Conservation (phyloP, 1,140 invertebrate species). For the Latrodectus geometricus region DNA sequence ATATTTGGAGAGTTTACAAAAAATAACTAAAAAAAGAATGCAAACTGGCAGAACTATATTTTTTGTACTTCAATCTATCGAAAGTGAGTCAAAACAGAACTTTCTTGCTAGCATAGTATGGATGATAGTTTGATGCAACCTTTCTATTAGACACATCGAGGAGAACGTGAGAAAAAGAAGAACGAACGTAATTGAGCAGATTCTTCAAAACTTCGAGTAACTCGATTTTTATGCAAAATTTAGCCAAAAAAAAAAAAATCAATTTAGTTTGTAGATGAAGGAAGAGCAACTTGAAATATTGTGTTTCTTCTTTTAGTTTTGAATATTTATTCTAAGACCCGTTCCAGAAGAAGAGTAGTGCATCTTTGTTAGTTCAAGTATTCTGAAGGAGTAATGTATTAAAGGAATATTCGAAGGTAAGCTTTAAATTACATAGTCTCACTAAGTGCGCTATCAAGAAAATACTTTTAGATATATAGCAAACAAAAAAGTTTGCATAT, state of each 20-base stretch:
- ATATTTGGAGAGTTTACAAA: too few relatives aligned
- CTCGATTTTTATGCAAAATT: conserved; percentile 49
- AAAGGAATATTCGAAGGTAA: background rate
- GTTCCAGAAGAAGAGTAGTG: background rate
- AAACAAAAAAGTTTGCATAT: background rate
- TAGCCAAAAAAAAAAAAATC: conserved; percentile 40
- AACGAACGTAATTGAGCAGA: conserved; percentile 7
- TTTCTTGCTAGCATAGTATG: background rate
- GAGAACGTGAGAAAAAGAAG: background rate
- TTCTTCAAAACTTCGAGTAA: conserved; percentile 4
- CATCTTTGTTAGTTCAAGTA: background rate
- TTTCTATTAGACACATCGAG: background rate
- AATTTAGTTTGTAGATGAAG: conserved; percentile 35
- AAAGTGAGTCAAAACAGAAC: background rate
- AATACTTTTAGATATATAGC: background rate
- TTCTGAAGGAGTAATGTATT: background rate
- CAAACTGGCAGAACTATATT: background rate
- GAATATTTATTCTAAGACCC: conserved; percentile 28
- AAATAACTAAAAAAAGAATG: background rate
- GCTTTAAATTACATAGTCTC: background rate
- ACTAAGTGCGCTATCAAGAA: background rate
- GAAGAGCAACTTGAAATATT: conserved; percentile 16
- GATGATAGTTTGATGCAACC: background rate
- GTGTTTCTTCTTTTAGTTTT: conserved; percentile 13
- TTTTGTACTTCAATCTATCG: background rate